Conservation (phyloP, 2,113 vertebrate species). For the Theristicus caerulescens region DNA sequence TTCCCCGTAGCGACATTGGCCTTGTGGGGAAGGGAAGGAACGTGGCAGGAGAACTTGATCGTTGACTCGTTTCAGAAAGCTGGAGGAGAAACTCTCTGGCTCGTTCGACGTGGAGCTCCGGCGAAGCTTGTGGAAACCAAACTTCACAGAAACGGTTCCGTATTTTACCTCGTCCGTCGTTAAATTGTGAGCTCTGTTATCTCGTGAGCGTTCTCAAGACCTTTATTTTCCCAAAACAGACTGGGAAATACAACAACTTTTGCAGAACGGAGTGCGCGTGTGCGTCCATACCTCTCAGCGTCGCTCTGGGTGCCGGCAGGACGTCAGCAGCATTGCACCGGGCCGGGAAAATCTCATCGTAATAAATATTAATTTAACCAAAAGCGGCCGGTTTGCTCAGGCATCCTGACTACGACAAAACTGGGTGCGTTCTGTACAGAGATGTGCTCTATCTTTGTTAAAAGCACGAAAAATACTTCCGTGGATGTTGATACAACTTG, state of each 20-base stretch:
- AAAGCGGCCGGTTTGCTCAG: neutral
- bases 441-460: neutral
- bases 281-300: neutral
- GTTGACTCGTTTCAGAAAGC: neutral
- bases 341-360: neutral
- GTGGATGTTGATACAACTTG: too few species aligned
- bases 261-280: neutral
- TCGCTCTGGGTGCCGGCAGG: neutral
- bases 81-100: neutral
- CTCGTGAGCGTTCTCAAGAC: neutral
- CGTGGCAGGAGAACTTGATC: neutral
- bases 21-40: neutral
- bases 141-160: too few species aligned
- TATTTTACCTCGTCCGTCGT: neutral
- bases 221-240: too few species aligned
- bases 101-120: neutral
- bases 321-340: neutral
- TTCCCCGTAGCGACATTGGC: neutral
- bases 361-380: too few species aligned
- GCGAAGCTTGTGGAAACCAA: too few species aligned
- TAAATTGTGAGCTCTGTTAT: neutral
- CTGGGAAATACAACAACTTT: neutral
- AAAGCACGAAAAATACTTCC: neutral
- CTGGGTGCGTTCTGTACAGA: neutral
- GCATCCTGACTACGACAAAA: neutral